Conservation (phyloP, 1,140 invertebrate species). For the Formica exsecta region DNA sequence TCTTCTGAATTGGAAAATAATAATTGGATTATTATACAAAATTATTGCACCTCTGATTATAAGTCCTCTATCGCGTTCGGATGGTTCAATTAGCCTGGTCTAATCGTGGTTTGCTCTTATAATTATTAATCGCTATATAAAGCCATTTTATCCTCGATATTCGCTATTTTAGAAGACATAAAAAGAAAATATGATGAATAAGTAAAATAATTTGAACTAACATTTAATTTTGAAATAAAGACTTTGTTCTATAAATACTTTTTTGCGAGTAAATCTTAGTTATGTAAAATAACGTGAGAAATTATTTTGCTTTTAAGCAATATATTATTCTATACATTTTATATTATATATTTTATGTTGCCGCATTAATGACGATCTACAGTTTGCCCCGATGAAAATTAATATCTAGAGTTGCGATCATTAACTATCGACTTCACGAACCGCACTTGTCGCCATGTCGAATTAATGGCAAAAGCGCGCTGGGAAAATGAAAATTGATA, state of each 20-base stretch:
- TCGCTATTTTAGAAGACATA: too few species aligned
- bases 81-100: not conserved
- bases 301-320: conserved; percentile 4
- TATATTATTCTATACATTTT: not conserved
- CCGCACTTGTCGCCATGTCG: conserved; percentile 50
- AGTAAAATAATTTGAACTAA: not conserved
- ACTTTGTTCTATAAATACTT: not conserved
- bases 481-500: conserved; percentile 69
- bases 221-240: not conserved
- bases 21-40: conserved; percentile 32
- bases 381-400: conserved; percentile 32
- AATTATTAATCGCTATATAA: not conserved
- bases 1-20: conserved; percentile 37
- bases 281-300: conserved; percentile 2
- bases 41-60: conserved; percentile 31
- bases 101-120: conserved; percentile 3
- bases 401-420: conserved; percentile 53
- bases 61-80: conserved; percentile 5
- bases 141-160: not conserved
- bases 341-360: too few species aligned
- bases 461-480: conserved; percentile 74
- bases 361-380: not conserved
- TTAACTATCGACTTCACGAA: conserved; percentile 52
- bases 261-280: not conserved
- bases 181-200: not conserved